These are phyloP conservation scores for Augochlorella aurata DNA, from an alignment of 2,888 invertebrate species.

Conservation along the genomic window DNA sequence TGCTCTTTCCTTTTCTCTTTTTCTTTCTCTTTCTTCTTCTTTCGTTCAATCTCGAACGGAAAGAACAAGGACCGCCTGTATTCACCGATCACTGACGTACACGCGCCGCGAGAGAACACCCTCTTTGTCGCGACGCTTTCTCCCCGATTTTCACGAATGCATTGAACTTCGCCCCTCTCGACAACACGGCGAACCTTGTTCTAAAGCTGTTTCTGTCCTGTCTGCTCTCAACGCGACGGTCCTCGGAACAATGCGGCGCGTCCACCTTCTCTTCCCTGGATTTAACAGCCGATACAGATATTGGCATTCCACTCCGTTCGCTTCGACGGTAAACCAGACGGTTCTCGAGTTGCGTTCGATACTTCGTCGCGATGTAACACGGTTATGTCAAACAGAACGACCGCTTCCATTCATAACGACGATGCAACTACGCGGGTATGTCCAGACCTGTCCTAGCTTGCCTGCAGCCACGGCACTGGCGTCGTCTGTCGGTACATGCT, in stretches of 20 bases:
- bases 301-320: background rate
- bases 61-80: slow-evolving; percentile 6
- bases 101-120: slow-evolving; percentile 23
- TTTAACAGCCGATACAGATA: background rate
- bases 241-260: background rate
- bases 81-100: slow-evolving; percentile 37
- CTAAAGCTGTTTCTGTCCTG: background rate
- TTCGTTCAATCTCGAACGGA: background rate
- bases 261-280: background rate
- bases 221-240: background rate
- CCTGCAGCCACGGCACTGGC: slow-evolving; percentile 41
- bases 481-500: slow-evolving; percentile 32
- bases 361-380: background rate
- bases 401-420: slow-evolving; percentile 48
- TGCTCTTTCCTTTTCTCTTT: background rate
- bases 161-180: slow-evolving; percentile 40
- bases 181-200: background rate
- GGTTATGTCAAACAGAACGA: slow-evolving; percentile 13
- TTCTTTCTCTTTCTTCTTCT: too few species aligned
- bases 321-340: background rate
- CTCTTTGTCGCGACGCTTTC: slow-evolving; percentile 15
- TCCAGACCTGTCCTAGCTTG: slow-evolving; percentile 16
- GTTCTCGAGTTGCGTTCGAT: slow-evolving; percentile 2
- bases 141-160: slow-evolving; percentile 41
- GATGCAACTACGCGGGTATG: slow-evolving; percentile 44